These are phyloP conservation scores for Stictonetta naevosa DNA, from an alignment of 2,113 vertebrate species.

Conservation along the genomic window DNA sequence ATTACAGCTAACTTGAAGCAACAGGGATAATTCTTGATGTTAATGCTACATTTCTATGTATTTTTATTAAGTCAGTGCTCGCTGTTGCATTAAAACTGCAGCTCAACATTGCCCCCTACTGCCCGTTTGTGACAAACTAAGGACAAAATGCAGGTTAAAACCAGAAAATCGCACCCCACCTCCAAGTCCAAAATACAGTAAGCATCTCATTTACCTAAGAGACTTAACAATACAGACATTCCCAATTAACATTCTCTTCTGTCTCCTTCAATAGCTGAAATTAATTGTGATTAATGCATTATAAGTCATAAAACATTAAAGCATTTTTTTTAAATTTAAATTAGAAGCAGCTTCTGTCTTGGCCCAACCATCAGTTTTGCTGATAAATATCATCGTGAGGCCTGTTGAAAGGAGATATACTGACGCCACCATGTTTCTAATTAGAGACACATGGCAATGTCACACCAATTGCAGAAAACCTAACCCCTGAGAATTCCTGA, in stretches of 20 bases:
- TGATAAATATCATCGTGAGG: slow-evolving; percentile 73
- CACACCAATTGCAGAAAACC: slow-evolving; percentile 60
- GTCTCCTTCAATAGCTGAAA: slow-evolving; percentile 67
- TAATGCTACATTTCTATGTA: slow-evolving; percentile 69
- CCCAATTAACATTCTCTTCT: slow-evolving; percentile 53
- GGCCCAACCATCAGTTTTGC: slow-evolving; percentile 35
- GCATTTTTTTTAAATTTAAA: slow-evolving; percentile 71
- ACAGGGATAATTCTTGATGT: slow-evolving; percentile 78
- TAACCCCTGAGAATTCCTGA: slow-evolving; percentile 43
- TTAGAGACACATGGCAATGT: slow-evolving; percentile 65
- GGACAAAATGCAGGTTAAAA: neutral
- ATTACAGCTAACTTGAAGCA: slow-evolving; percentile 80
- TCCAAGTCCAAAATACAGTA: neutral
- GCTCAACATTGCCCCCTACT: slow-evolving; percentile 95
- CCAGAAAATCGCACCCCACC: neutral
- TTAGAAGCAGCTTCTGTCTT: slow-evolving; percentile 74
- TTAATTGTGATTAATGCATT: slow-evolving; percentile 73
- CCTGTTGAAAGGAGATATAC: slow-evolving; percentile 72
- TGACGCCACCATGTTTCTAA: slow-evolving; percentile 61
- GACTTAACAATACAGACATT: neutral
- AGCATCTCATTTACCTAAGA: neutral
- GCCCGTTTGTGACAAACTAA: slow-evolving; percentile 13
- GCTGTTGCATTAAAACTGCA: slow-evolving; percentile 32
- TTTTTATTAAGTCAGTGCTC: slow-evolving; percentile 39
- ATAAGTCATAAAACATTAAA: slow-evolving; percentile 71